Percentiles rank a stretch among this genome's conserved stretches.
These are phyloP conservation scores for Stichopus chloronotus DNA, from an alignment of 35 echinoderm and acorn worm species.

Conservation along the genomic window DNA sequence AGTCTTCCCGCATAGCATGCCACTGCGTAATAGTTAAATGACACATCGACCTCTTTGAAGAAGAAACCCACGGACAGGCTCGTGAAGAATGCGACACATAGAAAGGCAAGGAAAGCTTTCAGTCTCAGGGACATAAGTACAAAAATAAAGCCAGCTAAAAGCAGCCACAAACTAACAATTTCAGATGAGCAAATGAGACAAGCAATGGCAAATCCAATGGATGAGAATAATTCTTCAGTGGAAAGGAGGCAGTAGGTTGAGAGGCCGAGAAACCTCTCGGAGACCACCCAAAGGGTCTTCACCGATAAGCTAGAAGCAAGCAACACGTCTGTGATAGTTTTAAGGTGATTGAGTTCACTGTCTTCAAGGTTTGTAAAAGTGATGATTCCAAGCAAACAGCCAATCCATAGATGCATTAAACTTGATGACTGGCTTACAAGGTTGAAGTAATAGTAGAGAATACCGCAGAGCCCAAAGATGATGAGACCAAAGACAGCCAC, in stretches of 20 bases:
- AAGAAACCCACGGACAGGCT: constrained; percentile 74
- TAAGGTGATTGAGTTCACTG: constrained; percentile 24
- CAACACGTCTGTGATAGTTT: constrained; percentile 66
- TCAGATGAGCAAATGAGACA: constrained; percentile 68
- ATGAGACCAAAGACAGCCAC: constrained; percentile 82
- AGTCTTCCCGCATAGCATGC: constrained; percentile 79
- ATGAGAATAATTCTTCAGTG: constrained; percentile 77
- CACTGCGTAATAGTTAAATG: constrained; percentile 72
- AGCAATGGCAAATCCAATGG: constrained; percentile 85
- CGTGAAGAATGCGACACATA: constrained; percentile 61
- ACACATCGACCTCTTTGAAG: constrained; percentile 66
- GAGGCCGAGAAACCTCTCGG: constrained; percentile 66
- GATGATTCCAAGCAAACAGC: constrained; percentile 91
- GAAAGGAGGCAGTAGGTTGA: constrained; percentile 72
- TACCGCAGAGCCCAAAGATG: constrained; percentile 80
- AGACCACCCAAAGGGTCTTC: constrained; percentile 71
- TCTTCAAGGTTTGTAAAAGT: constrained; percentile 63
- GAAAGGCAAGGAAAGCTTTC: constrained; percentile 77
- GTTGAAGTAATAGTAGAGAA: constrained; percentile 95
- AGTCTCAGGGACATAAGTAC: constrained; percentile 76
- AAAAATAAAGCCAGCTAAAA: constrained; percentile 75
- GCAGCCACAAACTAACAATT: constrained; percentile 74
- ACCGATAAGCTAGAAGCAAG: constrained; percentile 74
- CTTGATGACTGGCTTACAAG: constrained; percentile 64
- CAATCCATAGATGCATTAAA: constrained; percentile 91